Percentiles rank a stretch among this genome's conserved stretches.
phyloP scores from a whole-genome alignment of 2,888 invertebrate genomes.

The Perizoma affinitatum region DNA sequence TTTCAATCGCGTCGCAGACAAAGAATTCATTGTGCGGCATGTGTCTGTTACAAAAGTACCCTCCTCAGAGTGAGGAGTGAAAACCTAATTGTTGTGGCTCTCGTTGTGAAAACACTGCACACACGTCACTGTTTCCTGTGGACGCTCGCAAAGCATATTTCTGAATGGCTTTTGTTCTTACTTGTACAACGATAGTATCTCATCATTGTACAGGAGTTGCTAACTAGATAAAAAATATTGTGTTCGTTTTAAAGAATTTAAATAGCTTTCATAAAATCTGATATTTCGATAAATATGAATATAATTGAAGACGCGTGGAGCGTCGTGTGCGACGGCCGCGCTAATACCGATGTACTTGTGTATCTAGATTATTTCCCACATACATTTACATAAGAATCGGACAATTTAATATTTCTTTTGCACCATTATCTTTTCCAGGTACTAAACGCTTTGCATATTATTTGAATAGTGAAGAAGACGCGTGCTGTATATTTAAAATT shows the following conservation, averaged over 20 bases:
- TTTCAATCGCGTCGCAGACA: slow-evolving; percentile 60
- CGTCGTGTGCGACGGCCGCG: slow-evolving; percentile 56
- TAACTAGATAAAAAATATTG: slow-evolving; percentile 48
- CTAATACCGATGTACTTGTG: slow-evolving; percentile 45
- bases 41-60: slow-evolving; percentile 70
- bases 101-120: slow-evolving; percentile 72
- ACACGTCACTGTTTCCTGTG: slow-evolving; percentile 72
- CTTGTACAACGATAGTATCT: slow-evolving; percentile 64
- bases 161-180: slow-evolving; percentile 82
- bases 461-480: slow-evolving; percentile 68
- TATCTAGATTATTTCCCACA: slow-evolving; percentile 68
- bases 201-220: slow-evolving; percentile 38
- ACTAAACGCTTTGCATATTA: slow-evolving; percentile 71
- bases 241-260: slow-evolving; percentile 27
- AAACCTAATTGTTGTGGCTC: slow-evolving; percentile 75
- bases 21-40: slow-evolving; percentile 54
- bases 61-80: slow-evolving; percentile 64
- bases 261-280: slow-evolving; percentile 22
- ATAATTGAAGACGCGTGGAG: slow-evolving; percentile 55
- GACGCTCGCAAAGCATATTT: slow-evolving; percentile 64
- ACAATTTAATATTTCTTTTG: slow-evolving; percentile 71
- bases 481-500: slow-evolving; percentile 62
- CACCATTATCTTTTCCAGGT: slow-evolving; percentile 69
- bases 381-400: slow-evolving; percentile 73
- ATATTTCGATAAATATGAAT: slow-evolving; percentile 45